These are phyloP conservation scores for Clarias laeviceps DNA, from an alignment of 2,797 vertebrate species.

Conservation along the genomic window DNA sequence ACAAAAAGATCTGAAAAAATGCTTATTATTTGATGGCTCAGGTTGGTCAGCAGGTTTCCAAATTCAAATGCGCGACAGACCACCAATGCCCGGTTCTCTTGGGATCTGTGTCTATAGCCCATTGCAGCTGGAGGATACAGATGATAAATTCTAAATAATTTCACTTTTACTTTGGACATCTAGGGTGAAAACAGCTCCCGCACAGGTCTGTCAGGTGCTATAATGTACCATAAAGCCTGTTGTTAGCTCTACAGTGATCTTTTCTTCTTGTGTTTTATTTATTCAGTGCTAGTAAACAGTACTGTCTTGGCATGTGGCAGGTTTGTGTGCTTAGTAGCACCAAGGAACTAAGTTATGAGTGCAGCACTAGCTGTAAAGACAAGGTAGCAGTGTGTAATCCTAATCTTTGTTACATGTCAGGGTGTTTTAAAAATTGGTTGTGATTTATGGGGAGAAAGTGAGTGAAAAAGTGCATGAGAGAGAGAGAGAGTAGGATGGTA, in stretches of 20 bases:
- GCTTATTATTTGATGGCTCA: too few relatives aligned
- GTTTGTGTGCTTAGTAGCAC: background rate
- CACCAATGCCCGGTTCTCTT: too few relatives aligned
- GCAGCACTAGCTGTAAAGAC: constrained; percentile 31
- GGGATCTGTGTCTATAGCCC: background rate
- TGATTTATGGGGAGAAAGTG: background rate
- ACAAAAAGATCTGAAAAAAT: too few relatives aligned
- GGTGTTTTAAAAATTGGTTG: constrained; percentile 11
- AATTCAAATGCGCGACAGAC: too few relatives aligned
- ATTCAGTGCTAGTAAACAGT: constrained; percentile 15
- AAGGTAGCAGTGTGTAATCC: constrained; percentile 38
- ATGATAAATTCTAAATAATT: constrained; percentile 24
- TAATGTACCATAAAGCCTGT: constrained; percentile 24
- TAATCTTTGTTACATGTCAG: constrained; percentile 34
- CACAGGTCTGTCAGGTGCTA: background rate
- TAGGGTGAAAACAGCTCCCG: background rate
- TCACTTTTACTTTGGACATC: background rate
- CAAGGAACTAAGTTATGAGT: constrained; percentile 5
- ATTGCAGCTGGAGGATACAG: background rate
- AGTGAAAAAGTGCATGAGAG: background rate
- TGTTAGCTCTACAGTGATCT: constrained; percentile 17
- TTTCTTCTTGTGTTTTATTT: background rate
- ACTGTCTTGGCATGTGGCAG: background rate
- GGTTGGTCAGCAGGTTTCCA: too few relatives aligned
- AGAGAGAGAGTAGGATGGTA: background rate